Conservation (phyloP, 1,140 invertebrate genomes). For the Paraescarpia echinospica region DNA sequence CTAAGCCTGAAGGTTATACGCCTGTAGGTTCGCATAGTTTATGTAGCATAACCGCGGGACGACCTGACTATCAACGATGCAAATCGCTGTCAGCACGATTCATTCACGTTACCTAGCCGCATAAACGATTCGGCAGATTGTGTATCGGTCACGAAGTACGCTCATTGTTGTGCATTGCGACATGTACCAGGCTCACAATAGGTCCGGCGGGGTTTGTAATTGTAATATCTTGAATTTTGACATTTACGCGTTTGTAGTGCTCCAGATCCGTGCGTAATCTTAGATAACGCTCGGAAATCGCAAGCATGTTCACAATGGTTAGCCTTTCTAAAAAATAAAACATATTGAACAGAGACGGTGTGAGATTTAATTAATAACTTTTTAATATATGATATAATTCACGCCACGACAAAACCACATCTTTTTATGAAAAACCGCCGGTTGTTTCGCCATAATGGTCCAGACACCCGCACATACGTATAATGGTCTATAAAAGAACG, state of each 20-base stretch:
- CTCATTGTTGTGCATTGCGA: not conserved
- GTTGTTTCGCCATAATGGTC: not conserved
- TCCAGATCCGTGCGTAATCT: not conserved
- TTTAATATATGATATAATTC: not conserved
- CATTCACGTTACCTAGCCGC: not conserved
- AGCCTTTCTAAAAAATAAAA: not conserved
- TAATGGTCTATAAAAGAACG: not conserved
- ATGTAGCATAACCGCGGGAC: not conserved
- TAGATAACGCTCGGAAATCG: not conserved
- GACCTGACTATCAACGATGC: not conserved
- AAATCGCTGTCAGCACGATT: not conserved
- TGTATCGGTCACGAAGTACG: not conserved
- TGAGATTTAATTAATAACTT: not conserved
- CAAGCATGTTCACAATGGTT: not conserved
- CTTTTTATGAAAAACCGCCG: not conserved
- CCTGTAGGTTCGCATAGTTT: not conserved
- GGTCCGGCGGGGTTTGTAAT: not conserved
- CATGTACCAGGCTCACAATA: not conserved
- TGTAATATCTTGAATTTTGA: not conserved
- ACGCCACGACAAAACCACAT: not conserved
- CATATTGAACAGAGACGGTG: not conserved
- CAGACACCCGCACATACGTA: not conserved
- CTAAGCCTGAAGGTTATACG: not conserved
- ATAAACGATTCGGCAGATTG: not conserved
- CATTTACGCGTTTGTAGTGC: not conserved